These are phyloP conservation scores for Cephus rjabovi DNA, from an alignment of 2,888 invertebrate species.

Conservation along the genomic window DNA sequence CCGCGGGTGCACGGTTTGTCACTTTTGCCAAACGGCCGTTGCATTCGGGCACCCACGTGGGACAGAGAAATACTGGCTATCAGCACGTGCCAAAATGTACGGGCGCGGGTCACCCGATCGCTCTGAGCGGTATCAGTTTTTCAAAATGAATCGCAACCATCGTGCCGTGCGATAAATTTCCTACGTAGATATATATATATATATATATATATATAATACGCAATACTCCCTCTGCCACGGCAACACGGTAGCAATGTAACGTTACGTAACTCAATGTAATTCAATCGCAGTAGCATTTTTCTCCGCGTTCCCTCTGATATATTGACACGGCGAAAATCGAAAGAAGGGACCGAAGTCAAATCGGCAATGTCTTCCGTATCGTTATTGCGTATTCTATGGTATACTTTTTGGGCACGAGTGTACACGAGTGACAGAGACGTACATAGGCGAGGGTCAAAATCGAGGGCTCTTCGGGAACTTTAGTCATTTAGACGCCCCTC, in stretches of 20 bases:
- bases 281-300: slow-evolving; percentile 50
- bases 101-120: slow-evolving; percentile 40
- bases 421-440: too few species aligned
- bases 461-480: not conserved
- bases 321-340: too few species aligned
- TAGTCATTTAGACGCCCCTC: not conserved
- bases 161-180: slow-evolving; percentile 55
- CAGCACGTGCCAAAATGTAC: slow-evolving; percentile 55
- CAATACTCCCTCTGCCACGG: slow-evolving; percentile 17
- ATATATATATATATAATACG: not conserved
- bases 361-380: not conserved
- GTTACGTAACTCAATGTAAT: slow-evolving; percentile 58
- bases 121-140: slow-evolving; percentile 47
- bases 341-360: too few species aligned
- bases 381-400: not conserved
- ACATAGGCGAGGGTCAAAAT: too few species aligned
- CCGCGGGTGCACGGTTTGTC: too few species aligned
- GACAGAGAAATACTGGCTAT: slow-evolving; percentile 45
- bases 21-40: too few species aligned
- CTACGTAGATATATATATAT: not conserved
- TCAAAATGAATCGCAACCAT: slow-evolving; percentile 55
- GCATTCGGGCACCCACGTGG: slow-evolving; percentile 33
- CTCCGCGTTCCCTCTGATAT: slow-evolving; percentile 16
- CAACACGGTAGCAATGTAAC: slow-evolving; percentile 38
- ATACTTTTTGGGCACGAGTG: too few species aligned